These are phyloP conservation scores for Orientallactaga sibirica DNA, from an alignment of 2,797 vertebrate genomes.

Conservation along the genomic window DNA sequence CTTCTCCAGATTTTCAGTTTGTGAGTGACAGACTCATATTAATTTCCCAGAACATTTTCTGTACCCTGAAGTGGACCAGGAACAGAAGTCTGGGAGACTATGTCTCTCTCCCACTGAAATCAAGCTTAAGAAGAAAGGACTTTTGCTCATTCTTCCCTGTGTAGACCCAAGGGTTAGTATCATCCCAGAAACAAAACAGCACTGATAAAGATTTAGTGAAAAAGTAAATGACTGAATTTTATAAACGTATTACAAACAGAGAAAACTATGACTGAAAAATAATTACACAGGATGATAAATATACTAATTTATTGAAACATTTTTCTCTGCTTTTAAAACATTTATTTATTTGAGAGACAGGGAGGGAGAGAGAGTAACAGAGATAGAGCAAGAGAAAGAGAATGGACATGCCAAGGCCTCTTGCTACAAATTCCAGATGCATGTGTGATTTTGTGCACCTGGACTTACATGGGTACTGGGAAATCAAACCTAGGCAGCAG, in stretches of 20 bases:
- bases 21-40: background rate
- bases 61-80: background rate
- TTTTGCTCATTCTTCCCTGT: background rate
- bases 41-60: background rate
- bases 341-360: too few species aligned
- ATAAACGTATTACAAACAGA: conserved; percentile 16
- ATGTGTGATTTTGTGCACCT: too few species aligned
- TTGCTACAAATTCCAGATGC: too few species aligned
- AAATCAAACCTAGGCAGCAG: too few species aligned
- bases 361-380: too few species aligned
- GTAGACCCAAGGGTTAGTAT: background rate
- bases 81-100: background rate
- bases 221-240: conserved; percentile 20
- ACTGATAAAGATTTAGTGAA: background rate
- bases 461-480: too few species aligned
- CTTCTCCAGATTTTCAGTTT: background rate
- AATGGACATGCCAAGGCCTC: too few species aligned
- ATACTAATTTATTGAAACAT: background rate
- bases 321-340: too few species aligned
- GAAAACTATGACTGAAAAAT: conserved; percentile 30
- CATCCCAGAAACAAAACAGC: background rate
- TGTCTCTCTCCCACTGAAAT: background rate
- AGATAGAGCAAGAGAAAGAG: too few species aligned
- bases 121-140: background rate
- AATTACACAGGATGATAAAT: background rate